These are phyloP conservation scores for Lepus timidus DNA, from an alignment of 2,113 vertebrate genomes.

Conservation along the genomic window DNA sequence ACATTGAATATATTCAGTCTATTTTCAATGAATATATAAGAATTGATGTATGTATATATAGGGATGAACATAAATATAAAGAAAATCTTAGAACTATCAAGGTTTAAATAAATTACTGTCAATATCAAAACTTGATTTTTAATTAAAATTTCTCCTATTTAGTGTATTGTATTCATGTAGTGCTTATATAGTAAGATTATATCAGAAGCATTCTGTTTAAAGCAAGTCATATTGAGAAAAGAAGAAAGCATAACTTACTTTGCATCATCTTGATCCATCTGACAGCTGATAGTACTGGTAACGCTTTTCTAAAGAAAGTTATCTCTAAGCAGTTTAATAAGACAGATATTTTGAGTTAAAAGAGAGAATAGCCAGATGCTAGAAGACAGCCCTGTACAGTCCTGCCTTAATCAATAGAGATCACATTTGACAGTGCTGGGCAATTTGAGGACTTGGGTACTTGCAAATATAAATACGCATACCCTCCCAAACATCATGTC, in stretches of 20 bases:
- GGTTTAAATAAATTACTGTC: neutral
- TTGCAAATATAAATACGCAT: neutral
- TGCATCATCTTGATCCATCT: neutral
- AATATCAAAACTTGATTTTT: conserved; percentile 18
- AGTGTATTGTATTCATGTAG: conserved; percentile 26
- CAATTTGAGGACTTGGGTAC: neutral
- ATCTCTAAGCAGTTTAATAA: neutral
- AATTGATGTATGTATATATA: neutral
- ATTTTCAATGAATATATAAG: neutral
- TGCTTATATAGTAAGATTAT: neutral
- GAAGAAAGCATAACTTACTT: neutral
- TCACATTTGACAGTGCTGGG: neutral
- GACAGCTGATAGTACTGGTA: neutral
- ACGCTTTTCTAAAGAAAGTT: neutral
- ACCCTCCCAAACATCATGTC: conserved; percentile 41
- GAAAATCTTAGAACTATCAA: conserved; percentile 6
- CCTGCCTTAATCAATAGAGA: rapidly evolving
- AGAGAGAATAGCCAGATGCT: neutral
- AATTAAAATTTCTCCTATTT: conserved; percentile 19
- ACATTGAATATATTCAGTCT: neutral
- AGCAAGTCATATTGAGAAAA: neutral
- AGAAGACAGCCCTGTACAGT: neutral
- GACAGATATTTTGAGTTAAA: conserved; percentile 46
- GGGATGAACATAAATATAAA: neutral
- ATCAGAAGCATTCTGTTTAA: conserved; percentile 9